phyloP scores from a whole-genome alignment of 2,113 vertebrate genomes.

The Nothocercus julius region DNA sequence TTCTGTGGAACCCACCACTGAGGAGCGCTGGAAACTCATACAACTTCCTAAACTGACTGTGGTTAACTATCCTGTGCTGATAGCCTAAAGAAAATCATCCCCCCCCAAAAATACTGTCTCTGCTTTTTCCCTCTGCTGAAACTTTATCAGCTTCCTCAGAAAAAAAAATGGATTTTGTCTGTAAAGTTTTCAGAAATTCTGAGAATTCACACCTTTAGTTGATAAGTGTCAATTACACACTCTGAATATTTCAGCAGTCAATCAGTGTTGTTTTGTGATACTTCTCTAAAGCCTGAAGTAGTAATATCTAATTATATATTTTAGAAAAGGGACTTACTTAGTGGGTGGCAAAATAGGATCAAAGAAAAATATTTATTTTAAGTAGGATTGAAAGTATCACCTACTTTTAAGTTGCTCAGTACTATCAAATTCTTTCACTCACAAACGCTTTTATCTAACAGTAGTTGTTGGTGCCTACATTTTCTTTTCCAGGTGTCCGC shows the following conservation, averaged over 20 bases:
- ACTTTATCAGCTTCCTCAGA: neutral
- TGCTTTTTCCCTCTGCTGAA: neutral
- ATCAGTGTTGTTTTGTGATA: neutral
- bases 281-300: neutral
- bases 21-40: neutral
- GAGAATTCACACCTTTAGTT: neutral
- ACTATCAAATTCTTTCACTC: neutral
- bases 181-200: neutral
- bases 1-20: neutral
- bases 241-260: neutral
- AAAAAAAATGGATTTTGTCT: neutral
- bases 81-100: neutral
- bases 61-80: neutral
- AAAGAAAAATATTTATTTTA: neutral
- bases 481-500: neutral
- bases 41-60: neutral
- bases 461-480: neutral
- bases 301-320: neutral
- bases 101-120: neutral
- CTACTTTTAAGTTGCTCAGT: neutral
- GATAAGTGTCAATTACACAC: neutral
- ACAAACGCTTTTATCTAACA: neutral
- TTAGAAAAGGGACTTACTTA: neutral
- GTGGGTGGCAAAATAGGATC: neutral
- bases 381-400: neutral